These are phyloP conservation scores for Aptenodytes forsteri DNA, from an alignment of 2,113 vertebrate genomes.

Conservation along the genomic window DNA sequence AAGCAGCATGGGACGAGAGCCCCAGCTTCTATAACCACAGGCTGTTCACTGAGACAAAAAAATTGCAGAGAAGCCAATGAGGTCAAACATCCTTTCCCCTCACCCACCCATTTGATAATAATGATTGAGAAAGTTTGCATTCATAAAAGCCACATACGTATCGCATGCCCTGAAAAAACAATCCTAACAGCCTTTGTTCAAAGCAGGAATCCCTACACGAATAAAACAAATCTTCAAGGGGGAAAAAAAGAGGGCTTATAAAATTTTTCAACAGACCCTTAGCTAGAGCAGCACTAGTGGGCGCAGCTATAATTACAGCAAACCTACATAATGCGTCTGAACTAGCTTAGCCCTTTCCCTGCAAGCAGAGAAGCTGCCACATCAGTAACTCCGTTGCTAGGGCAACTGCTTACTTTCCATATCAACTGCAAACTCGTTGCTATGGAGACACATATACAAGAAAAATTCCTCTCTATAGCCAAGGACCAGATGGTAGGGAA, in stretches of 20 bases:
- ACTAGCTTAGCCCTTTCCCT: constrained; percentile 70
- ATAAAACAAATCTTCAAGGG: not conserved
- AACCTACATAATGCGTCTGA: constrained; percentile 53
- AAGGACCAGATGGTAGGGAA: constrained; percentile 91
- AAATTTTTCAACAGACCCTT: not conserved
- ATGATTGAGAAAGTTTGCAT: not conserved
- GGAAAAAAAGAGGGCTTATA: not conserved
- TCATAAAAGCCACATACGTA: not conserved
- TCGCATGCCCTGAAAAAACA: not conserved
- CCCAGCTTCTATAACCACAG: not conserved
- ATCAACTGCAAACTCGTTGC: constrained; percentile 93
- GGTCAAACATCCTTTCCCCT: not conserved
- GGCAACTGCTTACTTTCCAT: constrained; percentile 96
- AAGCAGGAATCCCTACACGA: constrained; percentile 3
- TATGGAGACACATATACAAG: constrained; percentile 94
- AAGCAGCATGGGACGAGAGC: not conserved
- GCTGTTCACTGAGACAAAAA: not conserved
- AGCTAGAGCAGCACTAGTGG: constrained; percentile 14
- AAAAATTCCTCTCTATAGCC: constrained; percentile 88
- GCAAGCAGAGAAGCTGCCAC: constrained; percentile 79
- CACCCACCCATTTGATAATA: not conserved
- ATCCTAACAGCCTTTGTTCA: constrained; percentile 25
- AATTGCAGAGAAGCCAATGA: not conserved
- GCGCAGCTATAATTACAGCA: constrained; percentile 45
- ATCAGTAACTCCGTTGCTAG: constrained; percentile 92